Conservation (phyloP, 2,888 invertebrate species). For the Ligdia adustata region DNA sequence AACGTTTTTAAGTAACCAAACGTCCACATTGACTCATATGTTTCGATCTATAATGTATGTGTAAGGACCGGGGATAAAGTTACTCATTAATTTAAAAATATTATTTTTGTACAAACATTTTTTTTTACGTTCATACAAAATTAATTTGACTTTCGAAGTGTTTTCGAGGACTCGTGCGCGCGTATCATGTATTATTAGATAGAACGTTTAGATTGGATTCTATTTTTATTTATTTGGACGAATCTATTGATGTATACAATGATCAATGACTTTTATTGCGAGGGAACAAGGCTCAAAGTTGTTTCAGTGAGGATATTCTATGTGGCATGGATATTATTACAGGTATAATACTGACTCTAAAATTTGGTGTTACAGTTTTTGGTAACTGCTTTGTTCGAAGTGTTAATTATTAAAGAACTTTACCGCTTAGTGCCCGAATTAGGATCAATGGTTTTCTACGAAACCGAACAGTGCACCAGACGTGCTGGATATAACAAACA, state of each 20-base stretch:
- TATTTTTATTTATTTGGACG: conserved; percentile 64
- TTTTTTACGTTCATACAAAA: conserved; percentile 48
- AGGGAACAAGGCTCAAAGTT: conserved; percentile 66
- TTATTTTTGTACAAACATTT: conserved; percentile 43
- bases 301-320: conserved; percentile 37
- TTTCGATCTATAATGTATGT: conserved; percentile 32
- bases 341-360: too few species aligned
- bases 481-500: conserved; percentile 31
- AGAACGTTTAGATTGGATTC: conserved; percentile 56
- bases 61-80: conserved; percentile 31
- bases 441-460: too few species aligned
- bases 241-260: conserved; percentile 49
- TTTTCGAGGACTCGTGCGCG: conserved; percentile 42
- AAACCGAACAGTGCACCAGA: conserved; percentile 30
- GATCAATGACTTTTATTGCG: conserved; percentile 54
- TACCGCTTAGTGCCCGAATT: too few species aligned
- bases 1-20: conserved; percentile 38
- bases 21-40: conserved; percentile 36
- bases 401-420: too few species aligned
- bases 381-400: too few species aligned
- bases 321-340: conserved; percentile 34
- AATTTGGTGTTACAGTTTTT: too few species aligned
- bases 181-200: conserved; percentile 48
- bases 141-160: conserved; percentile 44
- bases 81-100: conserved; percentile 33